Evolutionary conservation across 2,888 invertebrate genomes (phyloP).

Genomic region (Toxonevra muliebris): DNA sequence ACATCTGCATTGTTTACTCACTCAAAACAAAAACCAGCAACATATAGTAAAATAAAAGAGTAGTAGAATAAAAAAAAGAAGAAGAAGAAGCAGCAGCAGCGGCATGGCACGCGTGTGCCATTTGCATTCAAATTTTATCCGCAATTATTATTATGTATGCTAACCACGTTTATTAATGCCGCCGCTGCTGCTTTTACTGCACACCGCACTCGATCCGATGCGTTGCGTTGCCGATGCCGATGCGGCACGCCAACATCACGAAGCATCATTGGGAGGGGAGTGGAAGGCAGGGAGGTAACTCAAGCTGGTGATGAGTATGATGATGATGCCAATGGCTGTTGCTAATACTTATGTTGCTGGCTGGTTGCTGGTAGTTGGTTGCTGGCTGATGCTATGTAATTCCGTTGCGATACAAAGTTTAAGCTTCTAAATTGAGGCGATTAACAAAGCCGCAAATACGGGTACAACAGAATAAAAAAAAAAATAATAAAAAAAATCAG

Average conservation of each 20-base stretch:
- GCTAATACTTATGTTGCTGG: conserved; percentile 22
- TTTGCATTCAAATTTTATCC: neutral
- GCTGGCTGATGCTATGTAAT: conserved; percentile 6
- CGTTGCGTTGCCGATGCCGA: neutral
- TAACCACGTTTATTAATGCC: conserved; percentile 4
- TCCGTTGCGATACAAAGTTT: conserved; percentile 16
- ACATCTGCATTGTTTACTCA: neutral
- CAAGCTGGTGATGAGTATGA: conserved; percentile 39
- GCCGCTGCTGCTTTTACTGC: neutral
- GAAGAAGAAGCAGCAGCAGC: too few relatives aligned
- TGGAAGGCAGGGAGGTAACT: conserved; percentile 22
- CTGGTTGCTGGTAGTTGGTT: too few relatives aligned
- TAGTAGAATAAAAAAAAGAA: neutral
- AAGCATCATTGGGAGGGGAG: too few relatives aligned
- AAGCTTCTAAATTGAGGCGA: conserved; percentile 16
- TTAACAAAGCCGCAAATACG: conserved; percentile 14
- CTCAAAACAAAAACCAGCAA: neutral
- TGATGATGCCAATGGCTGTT: conserved; percentile 34
- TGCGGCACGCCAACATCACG: too few relatives aligned
- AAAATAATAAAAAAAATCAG: too few relatives aligned
- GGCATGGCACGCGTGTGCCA: conserved; percentile 1
- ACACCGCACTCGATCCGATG: neutral
- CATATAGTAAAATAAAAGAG: neutral
- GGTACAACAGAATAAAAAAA: neutral
- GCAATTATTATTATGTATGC: neutral